A percentile compares a stretch with the other conserved stretches of the same genome.
These are phyloP conservation scores for Ypsolopha scabrella DNA, from an alignment of 2,888 invertebrate species.

Conservation along the genomic window DNA sequence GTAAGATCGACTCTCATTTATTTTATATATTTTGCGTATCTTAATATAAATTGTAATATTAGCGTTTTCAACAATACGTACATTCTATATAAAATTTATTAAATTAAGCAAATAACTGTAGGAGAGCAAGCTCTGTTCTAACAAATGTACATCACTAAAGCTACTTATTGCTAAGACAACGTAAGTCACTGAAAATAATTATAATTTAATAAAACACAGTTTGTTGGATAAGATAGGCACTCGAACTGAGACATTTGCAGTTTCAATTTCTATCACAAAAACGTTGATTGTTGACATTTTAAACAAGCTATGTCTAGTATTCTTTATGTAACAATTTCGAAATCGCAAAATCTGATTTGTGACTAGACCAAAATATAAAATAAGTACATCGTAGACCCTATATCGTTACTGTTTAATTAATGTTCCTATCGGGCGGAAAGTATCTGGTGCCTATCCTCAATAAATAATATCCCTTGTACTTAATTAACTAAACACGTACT, in stretches of 20 bases:
- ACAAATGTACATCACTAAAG: conserved; percentile 24
- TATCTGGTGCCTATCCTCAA: conserved; percentile 30
- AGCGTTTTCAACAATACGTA: conserved; percentile 16
- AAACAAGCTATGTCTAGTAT: background rate
- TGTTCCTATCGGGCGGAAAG: conserved; percentile 12
- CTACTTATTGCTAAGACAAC: conserved; percentile 42
- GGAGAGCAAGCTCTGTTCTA: background rate
- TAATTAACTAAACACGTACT: background rate
- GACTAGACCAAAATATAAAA: conserved; percentile 40
- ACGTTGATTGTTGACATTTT: no score
- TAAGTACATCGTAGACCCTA: conserved; percentile 32
- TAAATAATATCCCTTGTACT: conserved; percentile 8
- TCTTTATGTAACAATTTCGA: conserved; percentile 2
- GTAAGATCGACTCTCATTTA: background rate
- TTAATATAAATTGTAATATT: conserved; percentile 14
- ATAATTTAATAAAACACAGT: conserved; percentile 22
- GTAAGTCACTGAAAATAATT: conserved; percentile 22
- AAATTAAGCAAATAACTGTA: background rate
- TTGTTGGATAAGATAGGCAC: conserved; percentile 28
- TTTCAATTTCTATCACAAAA: background rate
- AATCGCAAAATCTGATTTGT: conserved; percentile 17
- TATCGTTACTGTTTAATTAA: conserved; percentile 14
- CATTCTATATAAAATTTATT: background rate
- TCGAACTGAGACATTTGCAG: background rate
- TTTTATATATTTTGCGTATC: background rate